These are phyloP conservation scores for Periophthalmodon schlosseri DNA, from an alignment of 2,113 vertebrate species.

Conservation along the genomic window DNA sequence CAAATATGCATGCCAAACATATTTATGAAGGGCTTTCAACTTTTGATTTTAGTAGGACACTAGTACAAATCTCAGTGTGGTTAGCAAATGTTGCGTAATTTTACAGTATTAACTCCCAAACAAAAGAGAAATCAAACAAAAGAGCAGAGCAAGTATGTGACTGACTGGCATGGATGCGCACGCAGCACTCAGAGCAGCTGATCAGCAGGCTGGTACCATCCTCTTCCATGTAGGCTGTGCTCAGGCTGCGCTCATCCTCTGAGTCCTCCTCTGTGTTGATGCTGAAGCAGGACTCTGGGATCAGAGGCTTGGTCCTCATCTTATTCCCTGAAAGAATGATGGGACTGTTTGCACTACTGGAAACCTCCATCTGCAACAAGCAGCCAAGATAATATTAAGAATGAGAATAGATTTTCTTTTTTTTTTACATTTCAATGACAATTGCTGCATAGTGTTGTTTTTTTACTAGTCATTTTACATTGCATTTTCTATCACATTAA, in stretches of 20 bases:
- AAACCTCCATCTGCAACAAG: constrained; percentile 81
- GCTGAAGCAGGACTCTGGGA: constrained; percentile 96
- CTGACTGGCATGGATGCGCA: constrained; percentile 95
- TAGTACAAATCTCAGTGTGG: no score
- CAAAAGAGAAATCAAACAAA: no score
- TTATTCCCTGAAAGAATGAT: constrained; percentile 45
- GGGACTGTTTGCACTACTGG: constrained; percentile 62
- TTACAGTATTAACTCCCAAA: no score
- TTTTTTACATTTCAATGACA: no score
- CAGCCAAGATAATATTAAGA: neutral
- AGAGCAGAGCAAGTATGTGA: constrained; percentile 24
- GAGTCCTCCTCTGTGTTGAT: constrained; percentile 84
- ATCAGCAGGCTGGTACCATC: constrained; percentile 92
- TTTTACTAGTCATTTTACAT: no score
- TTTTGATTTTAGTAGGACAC: no score
- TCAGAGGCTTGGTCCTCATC: constrained; percentile 90
- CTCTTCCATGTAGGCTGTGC: constrained; percentile 86
- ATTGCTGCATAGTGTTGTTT: no score
- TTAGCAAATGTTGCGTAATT: no score
- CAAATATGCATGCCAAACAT: no score
- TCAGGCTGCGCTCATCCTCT: constrained; percentile 76
- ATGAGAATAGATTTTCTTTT: no score
- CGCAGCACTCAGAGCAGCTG: constrained; percentile 89
- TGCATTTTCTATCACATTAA: no score
- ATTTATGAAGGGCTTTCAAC: no score